These are phyloP conservation scores for Alfaro cultratus DNA, from an alignment of 2,797 vertebrate species.

Conservation along the genomic window DNA sequence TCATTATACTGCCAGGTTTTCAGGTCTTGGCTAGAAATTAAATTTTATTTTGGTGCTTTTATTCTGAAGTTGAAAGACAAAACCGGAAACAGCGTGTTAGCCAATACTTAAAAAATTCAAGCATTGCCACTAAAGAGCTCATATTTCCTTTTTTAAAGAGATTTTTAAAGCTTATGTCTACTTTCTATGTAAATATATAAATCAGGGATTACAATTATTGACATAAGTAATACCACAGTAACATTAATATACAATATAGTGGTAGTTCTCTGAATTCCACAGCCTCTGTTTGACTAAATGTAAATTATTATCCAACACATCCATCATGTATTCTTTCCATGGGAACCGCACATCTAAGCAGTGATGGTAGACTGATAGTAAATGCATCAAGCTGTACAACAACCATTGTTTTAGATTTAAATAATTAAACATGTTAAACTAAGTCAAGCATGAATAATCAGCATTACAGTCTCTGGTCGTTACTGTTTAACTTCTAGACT, in stretches of 20 bases:
- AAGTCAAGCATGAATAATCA: slow-evolving; percentile 25
- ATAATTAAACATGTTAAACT: slow-evolving; percentile 54
- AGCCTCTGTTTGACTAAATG: not conserved
- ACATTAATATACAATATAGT: not conserved
- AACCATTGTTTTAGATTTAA: slow-evolving; percentile 64
- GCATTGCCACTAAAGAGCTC: not conserved
- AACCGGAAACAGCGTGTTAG: slow-evolving; percentile 18
- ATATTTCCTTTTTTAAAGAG: not conserved
- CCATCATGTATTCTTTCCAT: slow-evolving; percentile 17
- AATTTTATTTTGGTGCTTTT: slow-evolving; percentile 20
- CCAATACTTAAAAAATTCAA: not conserved
- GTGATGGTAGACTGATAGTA: not conserved
- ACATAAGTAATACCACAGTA: not conserved
- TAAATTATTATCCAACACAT: not conserved
- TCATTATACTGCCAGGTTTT: not conserved
- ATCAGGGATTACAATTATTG: not conserved
- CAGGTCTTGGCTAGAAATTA: not conserved
- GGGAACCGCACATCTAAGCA: slow-evolving; percentile 17
- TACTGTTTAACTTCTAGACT: not conserved
- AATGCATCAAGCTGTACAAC: slow-evolving; percentile 4
- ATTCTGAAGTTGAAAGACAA: slow-evolving; percentile 44
- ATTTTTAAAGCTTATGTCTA: not conserved
- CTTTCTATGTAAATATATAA: not conserved
- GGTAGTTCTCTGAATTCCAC: not conserved
- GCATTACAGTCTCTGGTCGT: slow-evolving; percentile 1